Evolutionary conservation across 2,888 invertebrate species (phyloP).

Genomic region (Antheraea yamamai): DNA sequence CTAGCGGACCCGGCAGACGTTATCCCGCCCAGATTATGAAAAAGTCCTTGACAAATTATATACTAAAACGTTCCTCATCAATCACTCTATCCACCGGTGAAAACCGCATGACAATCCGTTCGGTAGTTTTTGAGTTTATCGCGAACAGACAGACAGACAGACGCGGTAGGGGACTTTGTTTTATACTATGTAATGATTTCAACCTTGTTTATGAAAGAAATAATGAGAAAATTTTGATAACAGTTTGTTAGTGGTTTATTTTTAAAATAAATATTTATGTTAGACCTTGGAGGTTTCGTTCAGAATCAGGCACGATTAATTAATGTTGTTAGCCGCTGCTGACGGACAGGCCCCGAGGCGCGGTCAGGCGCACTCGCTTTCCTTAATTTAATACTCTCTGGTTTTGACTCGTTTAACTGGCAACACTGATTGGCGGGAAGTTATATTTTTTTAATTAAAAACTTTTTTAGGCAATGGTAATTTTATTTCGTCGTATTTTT

Average conservation of each 20-base stretch:
- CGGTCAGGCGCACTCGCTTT: conserved; percentile 29
- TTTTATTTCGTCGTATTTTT: conserved; percentile 6
- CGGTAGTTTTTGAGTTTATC: too few relatives aligned
- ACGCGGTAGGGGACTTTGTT: too few relatives aligned
- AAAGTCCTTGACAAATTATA: too few relatives aligned
- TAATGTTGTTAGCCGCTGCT: conserved; percentile 25
- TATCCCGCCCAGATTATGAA: too few relatives aligned
- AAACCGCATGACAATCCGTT: too few relatives aligned
- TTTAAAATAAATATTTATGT: background rate
- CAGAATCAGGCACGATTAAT: conserved; percentile 27
- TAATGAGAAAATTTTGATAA: background rate
- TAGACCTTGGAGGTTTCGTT: conserved; percentile 20
- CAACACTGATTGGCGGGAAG: conserved; percentile 22
- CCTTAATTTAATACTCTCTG: conserved; percentile 17
- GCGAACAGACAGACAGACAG: too few relatives aligned
- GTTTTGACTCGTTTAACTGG: conserved; percentile 24
- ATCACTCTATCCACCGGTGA: too few relatives aligned
- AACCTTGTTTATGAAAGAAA: background rate
- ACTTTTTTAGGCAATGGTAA: background rate
- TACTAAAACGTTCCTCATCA: too few relatives aligned
- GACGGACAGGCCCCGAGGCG: conserved; percentile 41
- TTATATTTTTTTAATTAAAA: conserved; percentile 14
- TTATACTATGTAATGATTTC: too few relatives aligned
- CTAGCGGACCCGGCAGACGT: too few relatives aligned
- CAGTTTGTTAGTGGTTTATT: background rate